These are phyloP conservation scores for Astyanax mexicanus DNA, from an alignment of 2,797 vertebrate genomes.

Conservation along the genomic window DNA sequence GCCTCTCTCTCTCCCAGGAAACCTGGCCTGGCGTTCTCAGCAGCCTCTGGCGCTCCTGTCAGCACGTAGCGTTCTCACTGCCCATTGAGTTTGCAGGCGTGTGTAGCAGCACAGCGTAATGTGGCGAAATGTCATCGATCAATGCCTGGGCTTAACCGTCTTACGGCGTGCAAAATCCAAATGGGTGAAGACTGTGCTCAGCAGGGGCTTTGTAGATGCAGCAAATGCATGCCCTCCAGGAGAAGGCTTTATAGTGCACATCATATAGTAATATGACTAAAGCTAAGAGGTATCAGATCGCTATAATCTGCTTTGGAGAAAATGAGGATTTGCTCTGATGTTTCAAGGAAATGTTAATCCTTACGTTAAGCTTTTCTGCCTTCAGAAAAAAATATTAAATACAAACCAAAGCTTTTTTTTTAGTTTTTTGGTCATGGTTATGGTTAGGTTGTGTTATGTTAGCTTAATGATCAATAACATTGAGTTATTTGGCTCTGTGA, in stretches of 20 bases:
- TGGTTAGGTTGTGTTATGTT: neutral
- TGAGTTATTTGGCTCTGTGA: neutral
- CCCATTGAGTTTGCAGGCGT: conserved; percentile 25
- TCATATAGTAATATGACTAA: neutral
- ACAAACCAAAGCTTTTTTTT: too few relatives aligned
- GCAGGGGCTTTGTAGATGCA: conserved; percentile 9
- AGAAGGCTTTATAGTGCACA: conserved; percentile 15
- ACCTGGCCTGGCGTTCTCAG: conserved; percentile 6
- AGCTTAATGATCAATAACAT: neutral
- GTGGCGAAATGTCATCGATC: conserved; percentile 51
- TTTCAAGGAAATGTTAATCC: neutral
- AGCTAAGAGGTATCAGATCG: neutral
- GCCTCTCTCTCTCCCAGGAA: neutral
- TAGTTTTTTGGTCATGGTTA: neutral
- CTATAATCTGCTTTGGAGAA: conserved; percentile 5
- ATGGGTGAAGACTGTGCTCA: conserved; percentile 30
- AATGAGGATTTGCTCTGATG: conserved; percentile 7
- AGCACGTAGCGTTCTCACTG: conserved; percentile 23
- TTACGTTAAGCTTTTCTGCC: neutral
- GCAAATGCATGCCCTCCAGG: conserved; percentile 24
- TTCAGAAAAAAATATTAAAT: neutral
- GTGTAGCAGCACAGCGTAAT: conserved; percentile 41
- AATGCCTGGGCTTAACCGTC: conserved; percentile 31
- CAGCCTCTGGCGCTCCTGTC: conserved; percentile 44
- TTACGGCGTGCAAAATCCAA: conserved; percentile 36